These are phyloP conservation scores for Trissolcus japonicus DNA, from an alignment of 2,888 invertebrate species.

Conservation along the genomic window DNA sequence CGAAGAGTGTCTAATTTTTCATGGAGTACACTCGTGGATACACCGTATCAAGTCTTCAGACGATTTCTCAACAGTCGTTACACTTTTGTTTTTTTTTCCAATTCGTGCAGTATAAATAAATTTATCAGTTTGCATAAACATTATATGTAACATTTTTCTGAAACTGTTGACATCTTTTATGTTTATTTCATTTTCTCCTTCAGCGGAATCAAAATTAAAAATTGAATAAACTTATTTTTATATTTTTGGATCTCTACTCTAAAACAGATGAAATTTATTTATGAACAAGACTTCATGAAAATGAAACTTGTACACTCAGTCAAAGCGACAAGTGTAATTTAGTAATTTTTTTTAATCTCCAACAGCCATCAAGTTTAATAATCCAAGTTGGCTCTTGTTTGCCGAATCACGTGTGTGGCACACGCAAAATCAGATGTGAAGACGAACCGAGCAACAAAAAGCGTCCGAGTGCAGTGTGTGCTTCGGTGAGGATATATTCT, in stretches of 20 bases:
- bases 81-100: slow-evolving; percentile 5
- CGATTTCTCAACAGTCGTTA: slow-evolving; percentile 22
- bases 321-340: background rate
- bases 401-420: slow-evolving; percentile 23
- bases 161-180: background rate
- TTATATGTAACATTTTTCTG: background rate
- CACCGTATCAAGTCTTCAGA: slow-evolving; percentile 10
- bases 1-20: slow-evolving; percentile 39
- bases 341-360: background rate
- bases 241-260: no score
- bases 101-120: background rate
- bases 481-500: slow-evolving; percentile 39
- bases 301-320: background rate
- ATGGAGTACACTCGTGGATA: slow-evolving; percentile 6
- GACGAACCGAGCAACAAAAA: slow-evolving; percentile 3
- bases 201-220: no score
- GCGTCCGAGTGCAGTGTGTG: slow-evolving; percentile 18
- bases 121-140: background rate
- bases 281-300: background rate
- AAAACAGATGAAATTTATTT: no score
- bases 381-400: slow-evolving; percentile 11
- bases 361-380: slow-evolving; percentile 9
- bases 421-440: slow-evolving; percentile 9
- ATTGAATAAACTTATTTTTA: no score
- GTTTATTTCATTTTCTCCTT: no score